A percentile compares a stretch with the other conserved stretches of the same genome.
Evolutionary conservation across 2,797 vertebrate species (phyloP).

Genomic region (Peromyscus aztecus): DNA sequence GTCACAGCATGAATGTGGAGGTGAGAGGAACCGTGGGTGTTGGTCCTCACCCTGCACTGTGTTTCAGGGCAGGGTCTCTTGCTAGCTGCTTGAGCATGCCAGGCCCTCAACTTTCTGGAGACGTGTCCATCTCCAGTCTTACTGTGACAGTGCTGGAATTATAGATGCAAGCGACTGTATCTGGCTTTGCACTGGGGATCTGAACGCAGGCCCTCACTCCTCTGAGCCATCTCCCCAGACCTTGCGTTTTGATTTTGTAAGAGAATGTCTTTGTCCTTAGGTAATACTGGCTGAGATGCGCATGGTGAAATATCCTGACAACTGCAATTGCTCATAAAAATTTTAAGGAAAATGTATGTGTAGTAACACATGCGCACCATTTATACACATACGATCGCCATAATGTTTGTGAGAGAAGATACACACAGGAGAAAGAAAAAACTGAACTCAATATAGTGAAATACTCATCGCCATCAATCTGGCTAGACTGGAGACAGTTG

Average conservation of each 20-base stretch:
- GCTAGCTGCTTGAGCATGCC: neutral
- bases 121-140: neutral
- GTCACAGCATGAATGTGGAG: neutral
- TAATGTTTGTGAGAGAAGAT: neutral
- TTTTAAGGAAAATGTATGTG: neutral
- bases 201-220: neutral
- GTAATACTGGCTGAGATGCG: neutral
- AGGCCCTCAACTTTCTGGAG: neutral
- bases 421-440: neutral
- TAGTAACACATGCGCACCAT: neutral
- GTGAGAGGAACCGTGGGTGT: neutral
- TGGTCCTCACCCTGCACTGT: neutral
- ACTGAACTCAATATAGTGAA: neutral
- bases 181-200: neutral
- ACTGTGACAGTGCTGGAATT: neutral
- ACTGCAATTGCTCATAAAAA: neutral
- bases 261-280: neutral
- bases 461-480: neutral
- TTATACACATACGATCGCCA: too few relatives aligned
- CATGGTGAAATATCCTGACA: neutral
- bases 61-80: neutral
- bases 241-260: neutral
- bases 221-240: neutral
- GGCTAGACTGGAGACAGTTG: neutral
- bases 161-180: neutral